phyloP scores from a whole-genome alignment of 2,888 invertebrate genomes.

The Drosophila meridionalis region DNA sequence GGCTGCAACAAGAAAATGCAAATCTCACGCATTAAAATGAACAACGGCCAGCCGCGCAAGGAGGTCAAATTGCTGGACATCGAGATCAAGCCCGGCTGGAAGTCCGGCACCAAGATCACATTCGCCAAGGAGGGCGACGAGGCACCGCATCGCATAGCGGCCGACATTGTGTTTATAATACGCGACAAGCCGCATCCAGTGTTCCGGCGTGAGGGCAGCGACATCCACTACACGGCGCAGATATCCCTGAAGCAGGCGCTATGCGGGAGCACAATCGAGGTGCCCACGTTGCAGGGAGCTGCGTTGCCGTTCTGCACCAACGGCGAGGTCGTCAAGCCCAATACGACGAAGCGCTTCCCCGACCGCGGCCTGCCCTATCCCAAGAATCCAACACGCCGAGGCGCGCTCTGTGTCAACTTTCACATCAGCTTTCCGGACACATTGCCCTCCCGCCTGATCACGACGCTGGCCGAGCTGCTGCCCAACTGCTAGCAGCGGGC shows the following conservation, averaged over 20 bases:
- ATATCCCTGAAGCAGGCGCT: constrained; percentile 95
- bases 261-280: constrained; percentile 94
- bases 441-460: constrained; percentile 91
- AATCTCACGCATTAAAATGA: constrained; percentile 93
- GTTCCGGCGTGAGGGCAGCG: constrained; percentile 96
- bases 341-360: constrained; percentile 92
- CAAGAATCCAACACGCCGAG: constrained; percentile 94
- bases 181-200: constrained; percentile 95
- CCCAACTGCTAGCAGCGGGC: constrained; percentile 84
- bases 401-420: constrained; percentile 96
- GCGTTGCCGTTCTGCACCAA: constrained; percentile 90
- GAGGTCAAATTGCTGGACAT: constrained; percentile 93
- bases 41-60: constrained; percentile 91
- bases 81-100: constrained; percentile 99
- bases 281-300: constrained; percentile 94
- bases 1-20: constrained; percentile 99
- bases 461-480: constrained; percentile 93
- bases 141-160: constrained; percentile 95
- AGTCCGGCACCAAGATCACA: constrained; percentile 97
- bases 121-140: constrained; percentile 98
- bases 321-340: constrained; percentile 94
- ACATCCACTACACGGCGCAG: constrained; percentile 94
- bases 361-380: constrained; percentile 96
- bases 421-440: constrained; percentile 96
- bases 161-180: constrained; percentile 98